phyloP scores from a whole-genome alignment of 2,888 invertebrate genomes.

The Crematogaster levior region DNA sequence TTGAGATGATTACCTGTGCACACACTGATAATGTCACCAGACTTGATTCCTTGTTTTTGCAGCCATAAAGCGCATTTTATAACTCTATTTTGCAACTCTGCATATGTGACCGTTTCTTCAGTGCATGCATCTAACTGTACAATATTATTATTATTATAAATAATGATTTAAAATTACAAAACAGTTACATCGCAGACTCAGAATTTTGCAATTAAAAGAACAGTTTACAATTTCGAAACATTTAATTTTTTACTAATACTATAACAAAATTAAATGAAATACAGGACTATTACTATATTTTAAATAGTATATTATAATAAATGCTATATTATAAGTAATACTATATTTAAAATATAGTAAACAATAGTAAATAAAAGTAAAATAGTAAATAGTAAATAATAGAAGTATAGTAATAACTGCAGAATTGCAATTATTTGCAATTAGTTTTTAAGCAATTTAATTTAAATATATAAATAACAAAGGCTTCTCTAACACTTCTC shows the following conservation, averaged over 20 bases:
- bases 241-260: neutral
- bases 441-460: no score
- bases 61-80: constrained; percentile 81
- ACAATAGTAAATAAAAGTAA: no score
- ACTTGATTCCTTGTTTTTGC: no score
- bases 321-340: no score
- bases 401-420: no score
- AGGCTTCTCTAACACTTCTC: no score
- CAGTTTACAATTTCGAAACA: neutral
- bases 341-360: no score
- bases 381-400: no score
- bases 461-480: no score
- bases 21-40: constrained; percentile 76
- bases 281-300: no score
- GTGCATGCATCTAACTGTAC: constrained; percentile 75
- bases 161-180: neutral
- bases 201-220: neutral
- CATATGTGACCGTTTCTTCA: constrained; percentile 70
- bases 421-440: no score
- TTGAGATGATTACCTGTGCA: constrained; percentile 79
- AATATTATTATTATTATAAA: no score
- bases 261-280: neutral
- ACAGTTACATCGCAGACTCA: neutral
- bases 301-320: neutral
- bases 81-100: constrained; percentile 71